Evolutionary conservation across 2,797 vertebrate genomes (phyloP).

Genomic region (Scarus forsteni): DNA sequence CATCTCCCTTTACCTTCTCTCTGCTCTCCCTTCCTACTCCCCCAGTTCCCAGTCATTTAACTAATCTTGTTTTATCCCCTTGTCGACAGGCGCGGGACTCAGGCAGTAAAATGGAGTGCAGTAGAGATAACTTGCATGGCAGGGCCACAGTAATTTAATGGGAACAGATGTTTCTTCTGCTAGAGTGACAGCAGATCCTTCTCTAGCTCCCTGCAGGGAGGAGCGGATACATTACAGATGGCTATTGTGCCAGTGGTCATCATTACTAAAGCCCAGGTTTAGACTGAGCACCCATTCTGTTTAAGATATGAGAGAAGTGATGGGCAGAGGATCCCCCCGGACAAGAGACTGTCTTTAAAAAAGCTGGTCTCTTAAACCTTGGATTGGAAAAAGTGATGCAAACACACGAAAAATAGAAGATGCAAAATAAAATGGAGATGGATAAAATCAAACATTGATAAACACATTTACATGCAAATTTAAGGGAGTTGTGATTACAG

Average conservation of each 20-base stretch:
- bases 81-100: conserved; percentile 68
- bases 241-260: conserved; percentile 75
- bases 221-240: conserved; percentile 75
- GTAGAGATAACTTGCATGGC: conserved; percentile 75
- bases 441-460: too few relatives aligned
- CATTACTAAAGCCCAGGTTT: conserved; percentile 65
- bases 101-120: conserved; percentile 71
- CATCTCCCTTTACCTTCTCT: conserved; percentile 35
- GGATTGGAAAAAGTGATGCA: conserved; percentile 35
- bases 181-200: conserved; percentile 81
- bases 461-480: too few relatives aligned
- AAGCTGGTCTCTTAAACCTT: conserved; percentile 39
- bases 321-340: conserved; percentile 42
- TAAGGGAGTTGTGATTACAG: too few relatives aligned
- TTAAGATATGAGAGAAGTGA: conserved; percentile 51
- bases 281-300: conserved; percentile 40
- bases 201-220: conserved; percentile 71
- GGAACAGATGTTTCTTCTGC: conserved; percentile 81
- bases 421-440: neutral
- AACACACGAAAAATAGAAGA: neutral
- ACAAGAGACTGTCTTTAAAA: conserved; percentile 34
- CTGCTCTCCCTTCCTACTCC: conserved; percentile 42
- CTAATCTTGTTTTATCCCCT: conserved; percentile 81
- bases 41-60: conserved; percentile 77
- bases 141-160: conserved; percentile 78